Percentiles rank a stretch among this genome's conserved stretches.
These are phyloP conservation scores for Pangasius krempfi DNA, from an alignment of 2,797 vertebrate species.

Conservation along the genomic window DNA sequence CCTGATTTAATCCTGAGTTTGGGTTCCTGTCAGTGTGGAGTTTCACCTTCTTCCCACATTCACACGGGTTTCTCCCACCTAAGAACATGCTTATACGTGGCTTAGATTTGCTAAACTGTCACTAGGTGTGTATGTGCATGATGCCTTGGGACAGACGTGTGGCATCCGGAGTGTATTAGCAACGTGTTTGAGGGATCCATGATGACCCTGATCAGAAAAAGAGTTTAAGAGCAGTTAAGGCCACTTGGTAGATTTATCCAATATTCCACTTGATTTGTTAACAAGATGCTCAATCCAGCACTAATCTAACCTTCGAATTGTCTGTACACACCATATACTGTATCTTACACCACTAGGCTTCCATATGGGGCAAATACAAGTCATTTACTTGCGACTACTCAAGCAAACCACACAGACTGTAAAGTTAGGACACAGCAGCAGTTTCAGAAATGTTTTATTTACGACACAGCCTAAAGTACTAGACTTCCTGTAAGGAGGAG, in stretches of 20 bases:
- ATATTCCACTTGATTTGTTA: neutral
- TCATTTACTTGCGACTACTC: neutral
- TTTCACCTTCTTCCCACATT: too few relatives aligned
- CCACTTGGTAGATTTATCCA: neutral
- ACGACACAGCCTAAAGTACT: neutral
- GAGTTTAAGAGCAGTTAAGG: neutral
- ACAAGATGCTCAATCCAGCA: neutral
- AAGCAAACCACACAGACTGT: neutral
- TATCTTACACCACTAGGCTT: neutral
- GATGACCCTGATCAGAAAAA: neutral
- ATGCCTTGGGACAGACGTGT: neutral
- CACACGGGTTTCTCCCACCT: neutral
- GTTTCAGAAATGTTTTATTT: neutral
- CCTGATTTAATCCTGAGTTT: neutral
- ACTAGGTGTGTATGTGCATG: neutral
- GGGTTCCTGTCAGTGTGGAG: neutral
- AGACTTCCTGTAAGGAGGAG: neutral
- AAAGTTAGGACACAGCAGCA: neutral
- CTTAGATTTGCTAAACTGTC: neutral
- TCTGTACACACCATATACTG: neutral
- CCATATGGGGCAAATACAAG: neutral
- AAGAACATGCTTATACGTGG: neutral
- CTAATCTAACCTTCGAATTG: neutral
- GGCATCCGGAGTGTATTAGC: neutral
- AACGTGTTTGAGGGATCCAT: too few relatives aligned